These are phyloP conservation scores for Malthinus flaveolus DNA, from an alignment of 2,888 invertebrate species.

Conservation along the genomic window DNA sequence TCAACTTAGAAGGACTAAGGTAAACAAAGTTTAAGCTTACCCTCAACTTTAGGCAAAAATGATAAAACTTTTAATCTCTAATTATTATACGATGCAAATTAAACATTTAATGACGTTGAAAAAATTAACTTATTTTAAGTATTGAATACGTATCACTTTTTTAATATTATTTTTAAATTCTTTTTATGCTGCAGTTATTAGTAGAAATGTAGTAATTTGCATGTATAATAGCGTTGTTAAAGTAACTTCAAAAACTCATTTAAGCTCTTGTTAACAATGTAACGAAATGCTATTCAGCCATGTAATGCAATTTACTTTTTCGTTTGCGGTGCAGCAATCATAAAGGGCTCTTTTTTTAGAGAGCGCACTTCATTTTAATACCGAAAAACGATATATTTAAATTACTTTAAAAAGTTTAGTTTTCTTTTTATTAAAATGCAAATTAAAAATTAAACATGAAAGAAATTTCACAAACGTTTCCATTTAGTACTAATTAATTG, in stretches of 20 bases:
- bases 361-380: too few relatives aligned
- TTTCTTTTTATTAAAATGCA: too few relatives aligned
- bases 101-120: background rate
- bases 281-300: constrained; percentile 9
- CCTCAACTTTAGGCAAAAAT: background rate
- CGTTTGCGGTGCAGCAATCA: constrained; percentile 11
- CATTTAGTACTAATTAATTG: too few relatives aligned
- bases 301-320: constrained; percentile 15
- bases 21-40: constrained; percentile 43
- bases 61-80: background rate
- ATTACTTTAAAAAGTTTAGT: too few relatives aligned
- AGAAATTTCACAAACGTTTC: too few relatives aligned
- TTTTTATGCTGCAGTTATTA: constrained; percentile 2
- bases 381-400: too few relatives aligned
- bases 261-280: constrained; percentile 18
- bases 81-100: background rate
- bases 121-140: constrained; percentile 1
- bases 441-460: too few relatives aligned
- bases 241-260: constrained; percentile 19
- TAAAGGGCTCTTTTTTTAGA: constrained; percentile 3
- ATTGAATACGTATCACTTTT: background rate
- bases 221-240: constrained; percentile 13
- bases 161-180: background rate
- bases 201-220: constrained; percentile 13
- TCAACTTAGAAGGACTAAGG: constrained; percentile 78